These are phyloP conservation scores for Argentina silus DNA, from an alignment of 2,797 vertebrate genomes.

Conservation along the genomic window DNA sequence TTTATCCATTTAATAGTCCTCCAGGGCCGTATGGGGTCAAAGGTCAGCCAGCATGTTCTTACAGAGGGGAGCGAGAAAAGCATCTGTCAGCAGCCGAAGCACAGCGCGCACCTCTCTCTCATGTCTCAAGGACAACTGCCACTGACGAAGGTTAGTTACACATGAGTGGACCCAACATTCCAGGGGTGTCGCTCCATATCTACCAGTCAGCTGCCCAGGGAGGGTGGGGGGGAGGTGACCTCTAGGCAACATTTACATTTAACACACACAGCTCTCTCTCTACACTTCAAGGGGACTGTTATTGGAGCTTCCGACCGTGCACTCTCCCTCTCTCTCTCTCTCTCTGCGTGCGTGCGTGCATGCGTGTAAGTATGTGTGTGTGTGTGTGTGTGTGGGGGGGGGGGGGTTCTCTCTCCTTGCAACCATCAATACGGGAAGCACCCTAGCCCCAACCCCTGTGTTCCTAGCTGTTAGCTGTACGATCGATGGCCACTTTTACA, in stretches of 20 bases:
- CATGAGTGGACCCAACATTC: conserved; percentile 58
- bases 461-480: background rate
- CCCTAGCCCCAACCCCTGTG: background rate
- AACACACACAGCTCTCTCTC: background rate
- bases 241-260: conserved; percentile 51
- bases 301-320: conserved; percentile 11
- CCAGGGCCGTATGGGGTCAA: conserved; percentile 42
- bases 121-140: conserved; percentile 73
- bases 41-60: conserved; percentile 55
- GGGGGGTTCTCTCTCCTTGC: conserved; percentile 6
- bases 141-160: conserved; percentile 69
- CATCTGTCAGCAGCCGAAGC: conserved; percentile 57
- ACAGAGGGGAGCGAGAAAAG: conserved; percentile 54
- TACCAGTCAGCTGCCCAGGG: conserved; percentile 45
- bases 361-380: background rate
- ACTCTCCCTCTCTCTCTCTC: background rate
- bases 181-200: conserved; percentile 45
- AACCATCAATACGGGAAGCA: conserved; percentile 17
- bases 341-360: background rate
- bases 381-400: background rate
- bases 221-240: conserved; percentile 43
- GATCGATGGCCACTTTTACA: conserved; percentile 32
- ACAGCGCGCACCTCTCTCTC: conserved; percentile 29
- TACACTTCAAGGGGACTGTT: conserved; percentile 5
- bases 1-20: conserved; percentile 56